phyloP scores from a whole-genome alignment of 2,888 invertebrate species.

The Himalopsyche japonica region DNA sequence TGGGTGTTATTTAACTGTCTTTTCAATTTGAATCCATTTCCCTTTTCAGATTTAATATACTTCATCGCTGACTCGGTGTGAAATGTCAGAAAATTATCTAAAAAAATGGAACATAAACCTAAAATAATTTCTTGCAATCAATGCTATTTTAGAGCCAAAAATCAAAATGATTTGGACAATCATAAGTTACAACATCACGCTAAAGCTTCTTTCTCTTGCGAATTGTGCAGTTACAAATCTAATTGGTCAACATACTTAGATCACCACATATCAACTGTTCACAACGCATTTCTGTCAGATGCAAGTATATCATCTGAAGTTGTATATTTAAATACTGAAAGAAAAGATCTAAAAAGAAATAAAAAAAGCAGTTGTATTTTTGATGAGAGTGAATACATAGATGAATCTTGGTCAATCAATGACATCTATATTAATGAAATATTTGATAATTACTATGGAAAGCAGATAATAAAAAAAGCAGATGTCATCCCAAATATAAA shows the following conservation, averaged over 20 bases:
- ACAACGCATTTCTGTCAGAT: not conserved
- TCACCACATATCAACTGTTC: not conserved
- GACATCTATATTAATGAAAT: no score
- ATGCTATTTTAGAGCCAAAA: not conserved
- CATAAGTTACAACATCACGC: not conserved
- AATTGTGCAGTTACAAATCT: not conserved
- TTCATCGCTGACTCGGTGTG: no score
- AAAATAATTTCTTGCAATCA: not conserved
- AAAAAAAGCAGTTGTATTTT: not conserved
- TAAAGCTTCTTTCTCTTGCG: not conserved
- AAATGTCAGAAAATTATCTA: no score
- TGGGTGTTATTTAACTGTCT: no score
- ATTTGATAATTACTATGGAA: not conserved
- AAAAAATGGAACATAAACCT: no score
- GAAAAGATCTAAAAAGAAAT: not conserved
- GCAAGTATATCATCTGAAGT: not conserved
- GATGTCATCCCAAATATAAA: not conserved
- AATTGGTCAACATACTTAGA: not conserved
- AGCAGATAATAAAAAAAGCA: not conserved
- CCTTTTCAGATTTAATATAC: no score
- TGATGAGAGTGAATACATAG: not conserved
- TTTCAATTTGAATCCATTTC: no score
- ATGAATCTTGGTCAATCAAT: no score
- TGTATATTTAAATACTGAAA: not conserved
- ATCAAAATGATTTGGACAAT: not conserved